These are phyloP conservation scores for Xanthia togata DNA, from an alignment of 2,888 invertebrate species.

Conservation along the genomic window DNA sequence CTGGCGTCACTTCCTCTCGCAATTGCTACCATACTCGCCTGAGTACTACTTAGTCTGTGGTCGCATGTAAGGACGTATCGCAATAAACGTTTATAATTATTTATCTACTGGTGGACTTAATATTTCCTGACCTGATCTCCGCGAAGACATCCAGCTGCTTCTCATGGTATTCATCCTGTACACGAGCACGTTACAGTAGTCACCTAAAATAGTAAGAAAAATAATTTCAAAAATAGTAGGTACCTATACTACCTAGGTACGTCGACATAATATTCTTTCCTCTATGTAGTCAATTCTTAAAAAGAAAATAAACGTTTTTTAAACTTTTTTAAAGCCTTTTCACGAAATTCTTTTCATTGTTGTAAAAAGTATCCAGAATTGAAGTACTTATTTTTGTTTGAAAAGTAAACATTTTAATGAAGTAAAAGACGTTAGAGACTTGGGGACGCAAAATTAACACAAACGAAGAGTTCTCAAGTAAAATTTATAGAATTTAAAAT, in stretches of 20 bases:
- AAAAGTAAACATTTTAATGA: constrained; percentile 14
- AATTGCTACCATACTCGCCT: no score
- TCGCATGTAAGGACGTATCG: no score
- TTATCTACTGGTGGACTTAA: no score
- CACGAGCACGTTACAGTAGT: no score
- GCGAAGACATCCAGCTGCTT: no score
- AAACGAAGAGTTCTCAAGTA: constrained; percentile 40
- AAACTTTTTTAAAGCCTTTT: not conserved
- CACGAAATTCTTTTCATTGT: not conserved
- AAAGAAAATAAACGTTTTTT: not conserved
- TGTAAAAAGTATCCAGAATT: not conserved
- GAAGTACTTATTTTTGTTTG: constrained; percentile 27
- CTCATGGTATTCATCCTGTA: no score
- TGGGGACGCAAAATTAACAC: constrained; percentile 48
- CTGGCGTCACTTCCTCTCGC: no score
- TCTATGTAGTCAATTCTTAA: not conserved
- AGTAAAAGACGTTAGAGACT: constrained; percentile 8
- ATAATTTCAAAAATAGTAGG: not conserved
- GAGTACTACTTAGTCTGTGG: no score
- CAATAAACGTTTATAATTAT: no score
- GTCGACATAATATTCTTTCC: not conserved
- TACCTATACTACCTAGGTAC: not conserved
- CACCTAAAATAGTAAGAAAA: not conserved
- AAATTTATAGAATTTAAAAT: constrained; percentile 53
- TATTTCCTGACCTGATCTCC: no score